Conservation (phyloP, 2,888 invertebrate species). For the Dugesia japonica region DNA sequence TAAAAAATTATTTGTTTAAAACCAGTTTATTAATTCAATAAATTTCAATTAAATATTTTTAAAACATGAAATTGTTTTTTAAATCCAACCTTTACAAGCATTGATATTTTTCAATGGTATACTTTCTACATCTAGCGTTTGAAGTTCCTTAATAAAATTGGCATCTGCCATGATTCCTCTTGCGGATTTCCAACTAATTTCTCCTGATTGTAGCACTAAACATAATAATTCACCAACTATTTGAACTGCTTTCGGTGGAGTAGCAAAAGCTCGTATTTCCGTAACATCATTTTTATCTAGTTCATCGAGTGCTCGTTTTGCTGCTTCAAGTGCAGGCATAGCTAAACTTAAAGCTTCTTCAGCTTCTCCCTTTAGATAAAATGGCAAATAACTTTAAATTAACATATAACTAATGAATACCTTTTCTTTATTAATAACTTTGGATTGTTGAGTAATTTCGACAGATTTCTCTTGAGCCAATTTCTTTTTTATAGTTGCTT, state of each 20-base stretch:
- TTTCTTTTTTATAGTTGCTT: constrained; percentile 32
- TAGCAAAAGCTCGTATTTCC: constrained; percentile 36
- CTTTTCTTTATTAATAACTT: constrained; percentile 33
- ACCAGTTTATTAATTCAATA: too few relatives aligned
- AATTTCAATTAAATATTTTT: too few relatives aligned
- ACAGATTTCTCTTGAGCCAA: constrained; percentile 30
- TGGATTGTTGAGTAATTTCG: constrained; percentile 34
- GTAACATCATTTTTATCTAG: constrained; percentile 35
- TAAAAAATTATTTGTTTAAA: too few relatives aligned
- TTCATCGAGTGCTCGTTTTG: constrained; percentile 33
- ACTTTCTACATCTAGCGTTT: constrained; percentile 34
- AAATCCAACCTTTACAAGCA: constrained; percentile 34
- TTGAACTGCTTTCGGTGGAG: constrained; percentile 35
- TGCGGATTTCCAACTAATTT: constrained; percentile 36
- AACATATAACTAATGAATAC: not conserved
- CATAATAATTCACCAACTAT: constrained; percentile 35
- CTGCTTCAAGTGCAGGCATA: constrained; percentile 35
- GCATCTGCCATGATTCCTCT: constrained; percentile 36
- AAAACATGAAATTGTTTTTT: too few relatives aligned
- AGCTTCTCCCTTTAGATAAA: constrained; percentile 25
- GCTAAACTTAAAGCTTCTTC: constrained; percentile 33
- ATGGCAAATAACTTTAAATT: too few relatives aligned
- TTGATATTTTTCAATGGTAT: constrained; percentile 34
- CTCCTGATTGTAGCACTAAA: constrained; percentile 27
- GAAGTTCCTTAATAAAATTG: constrained; percentile 34